These are phyloP conservation scores for Oceanodroma tethys DNA, from an alignment of 2,113 vertebrate species.

Conservation along the genomic window DNA sequence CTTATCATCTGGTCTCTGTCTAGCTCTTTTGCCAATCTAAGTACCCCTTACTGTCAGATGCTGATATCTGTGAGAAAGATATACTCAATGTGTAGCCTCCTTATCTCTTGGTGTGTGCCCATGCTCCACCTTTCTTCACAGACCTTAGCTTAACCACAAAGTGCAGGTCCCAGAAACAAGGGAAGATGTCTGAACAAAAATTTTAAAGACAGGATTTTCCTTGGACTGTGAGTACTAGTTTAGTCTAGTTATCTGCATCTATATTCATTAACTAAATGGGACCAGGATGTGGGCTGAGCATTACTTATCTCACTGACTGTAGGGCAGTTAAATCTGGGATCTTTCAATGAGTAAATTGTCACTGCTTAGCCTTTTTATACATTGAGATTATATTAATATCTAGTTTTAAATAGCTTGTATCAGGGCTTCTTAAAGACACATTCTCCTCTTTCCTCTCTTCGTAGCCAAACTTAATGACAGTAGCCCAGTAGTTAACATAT, in stretches of 20 bases:
- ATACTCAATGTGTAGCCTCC: background rate
- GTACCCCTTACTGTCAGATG: background rate
- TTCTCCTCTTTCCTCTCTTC: background rate
- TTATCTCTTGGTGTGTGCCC: background rate
- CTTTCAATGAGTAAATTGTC: background rate
- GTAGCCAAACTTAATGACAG: background rate
- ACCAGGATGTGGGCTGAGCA: background rate
- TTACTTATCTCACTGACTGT: background rate
- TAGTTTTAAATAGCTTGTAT: background rate
- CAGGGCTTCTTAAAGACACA: background rate
- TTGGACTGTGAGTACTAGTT: background rate
- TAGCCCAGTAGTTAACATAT: background rate
- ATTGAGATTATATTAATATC: background rate
- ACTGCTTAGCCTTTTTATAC: background rate
- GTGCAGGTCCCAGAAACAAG: background rate
- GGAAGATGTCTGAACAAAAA: background rate
- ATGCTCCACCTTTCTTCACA: background rate
- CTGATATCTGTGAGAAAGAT: background rate
- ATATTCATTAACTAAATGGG: background rate
- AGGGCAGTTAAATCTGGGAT: background rate
- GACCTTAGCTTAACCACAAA: background rate
- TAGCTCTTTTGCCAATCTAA: background rate
- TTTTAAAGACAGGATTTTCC: background rate
- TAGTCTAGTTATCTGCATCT: background rate
- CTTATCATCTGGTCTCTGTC: background rate